Evolutionary conservation across 2,797 vertebrate species (phyloP).

Genomic region (Gambusia yucatana): DNA sequence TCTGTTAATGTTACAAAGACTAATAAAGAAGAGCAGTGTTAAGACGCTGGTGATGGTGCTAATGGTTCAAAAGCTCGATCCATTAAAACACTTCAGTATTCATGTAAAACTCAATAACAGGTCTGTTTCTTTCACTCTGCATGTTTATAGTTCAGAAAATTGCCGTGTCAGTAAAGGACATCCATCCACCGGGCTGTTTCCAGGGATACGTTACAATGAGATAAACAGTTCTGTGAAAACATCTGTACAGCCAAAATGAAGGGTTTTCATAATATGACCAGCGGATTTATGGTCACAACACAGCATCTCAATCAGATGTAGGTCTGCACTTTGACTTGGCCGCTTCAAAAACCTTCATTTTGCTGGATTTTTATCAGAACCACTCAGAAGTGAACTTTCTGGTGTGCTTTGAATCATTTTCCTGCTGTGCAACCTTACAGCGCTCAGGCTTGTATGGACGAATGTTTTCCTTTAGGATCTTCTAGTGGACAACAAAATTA

Average conservation of each 20-base stretch:
- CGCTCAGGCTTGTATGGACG: too few relatives aligned
- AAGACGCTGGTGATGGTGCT: background rate
- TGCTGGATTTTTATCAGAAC: too few relatives aligned
- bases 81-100: background rate
- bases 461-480: background rate
- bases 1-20: background rate
- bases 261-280: background rate
- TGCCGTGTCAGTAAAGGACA: background rate
- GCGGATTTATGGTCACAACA: background rate
- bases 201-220: background rate
- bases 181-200: background rate
- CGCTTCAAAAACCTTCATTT: background rate
- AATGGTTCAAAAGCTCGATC: background rate
- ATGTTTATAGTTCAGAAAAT: background rate
- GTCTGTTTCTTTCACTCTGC: background rate
- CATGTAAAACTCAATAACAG: background rate
- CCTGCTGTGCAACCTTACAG: too few relatives aligned
- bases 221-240: background rate
- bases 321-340: background rate
- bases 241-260: background rate
- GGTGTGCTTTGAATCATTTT: too few relatives aligned
- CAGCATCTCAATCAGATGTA: background rate
- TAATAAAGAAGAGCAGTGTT: background rate
- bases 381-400: too few relatives aligned
- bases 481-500: background rate